phyloP scores from a whole-genome alignment of 92 coral and sea anemone species.

The Zoanthus sociatus region DNA sequence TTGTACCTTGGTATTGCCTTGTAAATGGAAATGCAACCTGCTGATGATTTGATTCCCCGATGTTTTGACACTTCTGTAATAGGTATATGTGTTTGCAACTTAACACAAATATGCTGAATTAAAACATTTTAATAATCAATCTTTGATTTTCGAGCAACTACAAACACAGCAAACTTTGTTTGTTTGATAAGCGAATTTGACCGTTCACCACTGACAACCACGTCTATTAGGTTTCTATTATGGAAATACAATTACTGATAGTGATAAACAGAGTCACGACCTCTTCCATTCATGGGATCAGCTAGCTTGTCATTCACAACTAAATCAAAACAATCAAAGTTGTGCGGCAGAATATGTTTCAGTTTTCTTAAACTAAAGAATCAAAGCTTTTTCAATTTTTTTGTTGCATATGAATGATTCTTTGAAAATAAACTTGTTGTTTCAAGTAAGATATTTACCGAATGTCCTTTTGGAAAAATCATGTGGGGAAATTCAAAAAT shows the following conservation, averaged over 20 bases:
- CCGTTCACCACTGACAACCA: constrained; percentile 13
- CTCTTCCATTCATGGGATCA: neutral
- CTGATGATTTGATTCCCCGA: neutral
- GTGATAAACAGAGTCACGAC: neutral
- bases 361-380: neutral
- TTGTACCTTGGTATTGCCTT: constrained; percentile 16
- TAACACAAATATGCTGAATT: neutral
- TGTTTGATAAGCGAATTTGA: constrained; percentile 33
- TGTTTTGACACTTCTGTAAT: neutral
- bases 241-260: constrained; percentile 28
- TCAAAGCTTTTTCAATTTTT: neutral
- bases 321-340: neutral
- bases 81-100: neutral
- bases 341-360: neutral
- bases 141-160: neutral
- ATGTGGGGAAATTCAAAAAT: neutral
- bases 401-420: neutral
- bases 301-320: neutral
- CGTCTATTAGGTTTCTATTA: constrained; percentile 27
- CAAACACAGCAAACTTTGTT: neutral
- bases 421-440: neutral
- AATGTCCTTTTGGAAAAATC: too few species aligned
- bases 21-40: neutral
- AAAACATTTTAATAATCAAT: neutral
- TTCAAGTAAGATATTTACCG: neutral